phyloP scores from a whole-genome alignment of 92 coral and sea anemone species.

The Porites evermanni region DNA sequence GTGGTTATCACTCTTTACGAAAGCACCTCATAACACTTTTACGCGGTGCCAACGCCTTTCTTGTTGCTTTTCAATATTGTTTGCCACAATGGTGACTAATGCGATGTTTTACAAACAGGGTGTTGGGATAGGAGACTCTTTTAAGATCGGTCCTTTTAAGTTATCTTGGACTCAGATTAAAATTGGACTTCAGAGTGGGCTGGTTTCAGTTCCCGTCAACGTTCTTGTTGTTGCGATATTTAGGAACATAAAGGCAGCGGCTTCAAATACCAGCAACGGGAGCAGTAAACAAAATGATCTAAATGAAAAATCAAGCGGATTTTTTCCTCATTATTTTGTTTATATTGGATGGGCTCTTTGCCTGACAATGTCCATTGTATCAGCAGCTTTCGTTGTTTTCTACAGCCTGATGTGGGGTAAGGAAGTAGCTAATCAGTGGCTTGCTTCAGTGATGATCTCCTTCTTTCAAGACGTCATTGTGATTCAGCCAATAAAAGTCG shows the following conservation, averaged over 20 bases:
- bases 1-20: slow-evolving; percentile 86
- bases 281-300: not conserved
- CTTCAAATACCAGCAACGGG: not conserved
- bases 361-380: slow-evolving; percentile 68
- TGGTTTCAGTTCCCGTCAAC: slow-evolving; percentile 88
- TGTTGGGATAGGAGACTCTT: slow-evolving; percentile 65
- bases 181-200: slow-evolving; percentile 92
- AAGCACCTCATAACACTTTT: slow-evolving; percentile 88
- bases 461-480: slow-evolving; percentile 87
- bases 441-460: slow-evolving; percentile 82
- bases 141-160: slow-evolving; percentile 80
- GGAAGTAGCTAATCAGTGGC: slow-evolving; percentile 84
- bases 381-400: slow-evolving; percentile 82
- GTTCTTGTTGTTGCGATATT: slow-evolving; percentile 85
- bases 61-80: slow-evolving; percentile 82
- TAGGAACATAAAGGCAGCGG: slow-evolving; percentile 63
- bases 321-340: slow-evolving; percentile 78
- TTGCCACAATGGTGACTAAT: slow-evolving; percentile 87
- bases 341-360: slow-evolving; percentile 88
- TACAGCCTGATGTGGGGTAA: slow-evolving; percentile 95
- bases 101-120: slow-evolving; percentile 96
- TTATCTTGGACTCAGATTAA: slow-evolving; percentile 88
- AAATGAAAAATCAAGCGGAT: slow-evolving; percentile 63
- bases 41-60: slow-evolving; percentile 88
- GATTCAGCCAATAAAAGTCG: slow-evolving; percentile 88